Percentiles rank a stretch among this genome's conserved stretches.
These are phyloP conservation scores for Corvus cornix DNA, from an alignment of 2,113 vertebrate species.

Conservation along the genomic window DNA sequence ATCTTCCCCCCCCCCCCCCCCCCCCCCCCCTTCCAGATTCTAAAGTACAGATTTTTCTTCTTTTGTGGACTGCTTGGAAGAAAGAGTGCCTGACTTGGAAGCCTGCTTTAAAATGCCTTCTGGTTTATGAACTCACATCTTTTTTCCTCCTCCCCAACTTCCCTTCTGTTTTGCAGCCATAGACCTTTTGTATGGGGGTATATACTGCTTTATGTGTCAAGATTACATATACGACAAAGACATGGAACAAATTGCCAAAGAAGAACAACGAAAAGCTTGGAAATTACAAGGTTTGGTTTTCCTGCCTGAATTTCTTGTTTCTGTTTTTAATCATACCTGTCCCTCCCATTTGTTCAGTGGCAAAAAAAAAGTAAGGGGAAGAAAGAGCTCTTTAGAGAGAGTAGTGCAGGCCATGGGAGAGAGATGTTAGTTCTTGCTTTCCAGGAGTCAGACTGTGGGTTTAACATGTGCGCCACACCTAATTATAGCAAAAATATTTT, in stretches of 20 bases:
- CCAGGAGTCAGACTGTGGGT: slow-evolving; percentile 12
- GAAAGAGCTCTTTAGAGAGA: neutral
- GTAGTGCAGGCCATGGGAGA: neutral
- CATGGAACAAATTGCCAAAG: slow-evolving; percentile 99
- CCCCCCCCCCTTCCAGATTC: neutral
- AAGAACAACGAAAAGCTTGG: slow-evolving; percentile 98
- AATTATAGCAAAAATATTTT: neutral
- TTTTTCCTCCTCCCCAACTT: neutral
- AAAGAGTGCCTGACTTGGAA: neutral
- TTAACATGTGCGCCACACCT: neutral
- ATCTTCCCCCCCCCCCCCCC: too few relatives aligned
- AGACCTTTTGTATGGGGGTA: slow-evolving; percentile 96
- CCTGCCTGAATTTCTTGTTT: slow-evolving; percentile 44
- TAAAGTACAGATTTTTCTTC: neutral
- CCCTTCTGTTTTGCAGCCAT: slow-evolving; percentile 82
- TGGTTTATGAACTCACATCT: slow-evolving; percentile 27
- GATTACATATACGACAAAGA: slow-evolving; percentile 99
- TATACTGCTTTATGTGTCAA: slow-evolving; percentile 99
- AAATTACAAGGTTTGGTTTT: slow-evolving; percentile 93
- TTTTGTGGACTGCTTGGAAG: neutral
- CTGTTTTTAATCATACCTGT: slow-evolving; percentile 37
- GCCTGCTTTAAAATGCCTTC: slow-evolving; percentile 27
- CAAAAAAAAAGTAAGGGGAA: slow-evolving; percentile 37
- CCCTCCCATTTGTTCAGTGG: slow-evolving; percentile 33
- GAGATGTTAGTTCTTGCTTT: neutral